A percentile compares a stretch with the other conserved stretches of the same genome.
Evolutionary conservation across 2,113 vertebrate genomes (phyloP).

Genomic region (Ranitomeya imitator): DNA sequence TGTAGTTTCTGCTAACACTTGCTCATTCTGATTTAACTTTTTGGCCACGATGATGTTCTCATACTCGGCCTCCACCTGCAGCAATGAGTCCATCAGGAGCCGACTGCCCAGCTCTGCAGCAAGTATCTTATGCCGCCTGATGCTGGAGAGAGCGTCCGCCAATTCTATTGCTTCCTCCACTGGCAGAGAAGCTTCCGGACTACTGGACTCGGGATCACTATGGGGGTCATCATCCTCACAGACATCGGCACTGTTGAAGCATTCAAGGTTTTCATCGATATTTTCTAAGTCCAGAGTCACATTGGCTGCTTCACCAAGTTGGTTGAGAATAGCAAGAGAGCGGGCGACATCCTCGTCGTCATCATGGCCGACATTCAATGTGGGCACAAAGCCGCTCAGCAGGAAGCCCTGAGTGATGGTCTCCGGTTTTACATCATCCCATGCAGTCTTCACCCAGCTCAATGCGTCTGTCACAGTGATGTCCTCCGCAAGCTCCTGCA

Average conservation of each 20-base stretch:
- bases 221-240: not conserved
- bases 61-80: not conserved
- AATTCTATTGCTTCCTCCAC: not conserved
- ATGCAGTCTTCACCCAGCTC: not conserved
- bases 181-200: not conserved
- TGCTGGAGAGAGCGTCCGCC: not conserved
- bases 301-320: not conserved
- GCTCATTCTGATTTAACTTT: not conserved
- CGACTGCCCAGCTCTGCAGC: not conserved
- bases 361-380: not conserved
- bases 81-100: not conserved
- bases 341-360: not conserved
- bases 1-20: no score
- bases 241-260: not conserved
- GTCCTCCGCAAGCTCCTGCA: not conserved
- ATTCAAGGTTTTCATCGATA: not conserved
- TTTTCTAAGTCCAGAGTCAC: not conserved
- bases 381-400: not conserved
- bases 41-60: not conserved
- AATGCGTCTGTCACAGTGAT: not conserved
- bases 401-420: not conserved
- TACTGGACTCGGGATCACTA: not conserved
- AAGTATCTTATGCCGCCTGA: not conserved
- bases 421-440: not conserved
- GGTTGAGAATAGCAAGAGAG: not conserved